Percentiles rank a stretch among this genome's conserved stretches.
Conservation (phyloP, 2,113 vertebrate species). For the Gnathonemus longibarbis region DNA sequence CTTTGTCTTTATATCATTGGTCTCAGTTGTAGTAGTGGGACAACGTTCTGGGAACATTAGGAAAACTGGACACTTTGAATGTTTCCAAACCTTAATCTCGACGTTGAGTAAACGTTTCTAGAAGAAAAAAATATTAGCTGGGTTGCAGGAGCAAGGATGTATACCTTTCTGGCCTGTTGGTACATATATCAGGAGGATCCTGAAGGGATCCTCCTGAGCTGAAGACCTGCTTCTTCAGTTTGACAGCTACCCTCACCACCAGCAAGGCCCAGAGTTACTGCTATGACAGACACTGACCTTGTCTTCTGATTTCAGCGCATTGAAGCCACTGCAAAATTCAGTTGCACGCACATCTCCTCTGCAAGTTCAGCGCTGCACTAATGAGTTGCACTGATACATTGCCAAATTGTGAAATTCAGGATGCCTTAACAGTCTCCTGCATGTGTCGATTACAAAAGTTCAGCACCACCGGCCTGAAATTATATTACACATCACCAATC, state of each 20-base stretch:
- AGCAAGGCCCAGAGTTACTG: not conserved
- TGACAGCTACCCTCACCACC: not conserved
- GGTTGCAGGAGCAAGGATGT: not conserved
- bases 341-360: constrained; percentile 31
- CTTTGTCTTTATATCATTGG: not conserved
- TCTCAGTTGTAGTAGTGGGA: not conserved
- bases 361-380: not conserved
- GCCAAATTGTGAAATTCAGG: constrained; percentile 40
- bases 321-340: not conserved
- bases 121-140: not conserved
- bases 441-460: not conserved
- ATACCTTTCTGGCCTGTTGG: not conserved
- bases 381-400: constrained; percentile 50
- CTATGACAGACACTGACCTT: not conserved
- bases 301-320: not conserved
- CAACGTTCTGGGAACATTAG: not conserved
- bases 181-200: not conserved
- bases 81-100: not conserved
- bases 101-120: not conserved
- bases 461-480: not conserved
- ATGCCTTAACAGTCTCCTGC: not conserved
- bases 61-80: not conserved
- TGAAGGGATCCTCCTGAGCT: not conserved
- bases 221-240: not conserved
- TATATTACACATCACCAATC: not conserved